Percentiles rank a stretch among this genome's conserved stretches.
Evolutionary conservation across 1,140 invertebrate species (phyloP).

Genomic region (Brachionus manjavacas): DNA sequence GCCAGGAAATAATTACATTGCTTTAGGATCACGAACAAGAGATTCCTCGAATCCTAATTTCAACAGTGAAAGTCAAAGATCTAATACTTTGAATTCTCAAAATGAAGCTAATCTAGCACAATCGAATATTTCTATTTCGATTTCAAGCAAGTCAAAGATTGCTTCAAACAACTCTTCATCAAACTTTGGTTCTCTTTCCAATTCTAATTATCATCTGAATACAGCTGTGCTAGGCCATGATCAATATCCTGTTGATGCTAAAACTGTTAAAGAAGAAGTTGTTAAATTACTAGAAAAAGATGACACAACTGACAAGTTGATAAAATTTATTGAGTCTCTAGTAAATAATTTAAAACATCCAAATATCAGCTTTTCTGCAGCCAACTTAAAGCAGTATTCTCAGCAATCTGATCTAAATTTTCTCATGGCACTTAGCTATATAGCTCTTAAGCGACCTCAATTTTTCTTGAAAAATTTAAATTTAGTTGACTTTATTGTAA

Average conservation of each 20-base stretch:
- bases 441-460: conserved; percentile 12
- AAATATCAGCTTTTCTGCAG: background rate
- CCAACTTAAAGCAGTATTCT: background rate
- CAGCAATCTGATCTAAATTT: conserved; percentile 22
- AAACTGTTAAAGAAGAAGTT: conserved; percentile 36
- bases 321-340: conserved; percentile 21
- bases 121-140: background rate
- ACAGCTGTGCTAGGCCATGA: background rate
- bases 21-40: conserved; percentile 5
- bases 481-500: conserved; percentile 34
- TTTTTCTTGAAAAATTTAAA: background rate
- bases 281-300: conserved; percentile 18
- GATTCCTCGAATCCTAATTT: background rate
- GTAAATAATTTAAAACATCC: background rate
- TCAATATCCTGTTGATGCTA: conserved; percentile 1
- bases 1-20: conserved; percentile 41
- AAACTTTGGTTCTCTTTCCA: background rate
- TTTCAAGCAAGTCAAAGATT: background rate
- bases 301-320: conserved; percentile 16
- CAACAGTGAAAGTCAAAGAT: background rate
- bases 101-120: background rate
- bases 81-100: background rate
- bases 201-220: background rate
- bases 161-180: background rate
- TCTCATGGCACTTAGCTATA: conserved; percentile 22